phyloP scores from a whole-genome alignment of 1,140 invertebrate genomes.

The Temnothorax nylanderi region DNA sequence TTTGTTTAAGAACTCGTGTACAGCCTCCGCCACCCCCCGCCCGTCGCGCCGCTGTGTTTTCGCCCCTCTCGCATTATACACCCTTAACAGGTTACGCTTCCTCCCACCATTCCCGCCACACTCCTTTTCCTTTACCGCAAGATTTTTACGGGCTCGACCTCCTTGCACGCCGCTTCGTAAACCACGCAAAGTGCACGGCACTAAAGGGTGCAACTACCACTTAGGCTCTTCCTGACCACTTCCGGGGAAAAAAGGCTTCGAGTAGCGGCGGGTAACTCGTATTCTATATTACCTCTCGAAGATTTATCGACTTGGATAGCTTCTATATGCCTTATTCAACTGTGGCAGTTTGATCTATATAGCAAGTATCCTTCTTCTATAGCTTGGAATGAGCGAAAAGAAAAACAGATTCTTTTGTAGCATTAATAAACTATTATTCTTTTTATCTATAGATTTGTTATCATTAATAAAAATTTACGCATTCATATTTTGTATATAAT shows the following conservation, averaged over 20 bases:
- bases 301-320: slow-evolving; percentile 25
- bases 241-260: slow-evolving; percentile 54
- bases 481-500: not conserved
- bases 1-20: slow-evolving; percentile 75
- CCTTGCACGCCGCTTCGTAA: slow-evolving; percentile 64
- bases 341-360: slow-evolving; percentile 23
- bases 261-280: slow-evolving; percentile 46
- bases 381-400: not conserved
- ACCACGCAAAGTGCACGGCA: slow-evolving; percentile 66
- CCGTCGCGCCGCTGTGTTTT: slow-evolving; percentile 15
- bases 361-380: not conserved
- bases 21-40: slow-evolving; percentile 23
- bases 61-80: slow-evolving; percentile 67
- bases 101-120: slow-evolving; percentile 16
- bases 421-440: not conserved
- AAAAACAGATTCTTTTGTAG: not conserved
- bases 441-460: not conserved
- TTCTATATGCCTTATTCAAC: slow-evolving; percentile 7
- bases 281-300: slow-evolving; percentile 46
- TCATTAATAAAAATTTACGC: not conserved
- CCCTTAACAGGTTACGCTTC: slow-evolving; percentile 60
- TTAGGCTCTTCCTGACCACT: slow-evolving; percentile 63
- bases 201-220: slow-evolving; percentile 73
- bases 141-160: slow-evolving; percentile 70
- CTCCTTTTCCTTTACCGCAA: slow-evolving; percentile 43